Evolutionary conservation across 2,888 invertebrate genomes (phyloP).

Genomic region (Pomacea canaliculata): DNA sequence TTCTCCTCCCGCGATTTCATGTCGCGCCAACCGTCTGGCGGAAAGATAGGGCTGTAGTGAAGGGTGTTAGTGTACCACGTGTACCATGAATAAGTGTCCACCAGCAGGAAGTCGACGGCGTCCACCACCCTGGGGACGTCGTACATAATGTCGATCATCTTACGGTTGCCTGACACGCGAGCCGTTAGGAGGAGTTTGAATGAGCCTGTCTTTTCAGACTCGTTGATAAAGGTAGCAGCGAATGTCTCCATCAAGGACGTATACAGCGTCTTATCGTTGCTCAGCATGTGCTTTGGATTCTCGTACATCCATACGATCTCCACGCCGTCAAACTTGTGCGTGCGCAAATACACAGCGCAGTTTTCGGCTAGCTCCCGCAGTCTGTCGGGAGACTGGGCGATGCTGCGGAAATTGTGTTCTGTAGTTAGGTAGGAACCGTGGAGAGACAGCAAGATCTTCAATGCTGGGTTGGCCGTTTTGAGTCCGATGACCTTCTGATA

Average conservation of each 20-base stretch:
- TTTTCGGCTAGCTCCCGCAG: background rate
- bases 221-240: background rate
- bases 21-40: background rate
- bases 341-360: background rate
- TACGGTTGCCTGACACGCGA: background rate
- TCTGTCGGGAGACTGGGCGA: background rate
- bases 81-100: slow-evolving; percentile 1
- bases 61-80: background rate
- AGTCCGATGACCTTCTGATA: background rate
- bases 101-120: background rate
- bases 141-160: background rate
- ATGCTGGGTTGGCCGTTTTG: background rate
- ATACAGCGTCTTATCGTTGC: background rate
- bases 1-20: background rate
- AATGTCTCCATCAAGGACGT: background rate
- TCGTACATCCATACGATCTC: background rate
- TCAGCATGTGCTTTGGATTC: background rate
- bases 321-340: background rate
- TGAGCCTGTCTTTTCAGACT: background rate
- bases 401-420: background rate
- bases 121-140: background rate
- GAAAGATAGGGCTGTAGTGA: slow-evolving; percentile 1
- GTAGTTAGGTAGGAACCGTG: background rate
- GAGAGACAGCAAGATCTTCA: background rate
- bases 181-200: background rate